phyloP scores from a whole-genome alignment of 2,797 vertebrate species.

The Sebastes iracundus region DNA sequence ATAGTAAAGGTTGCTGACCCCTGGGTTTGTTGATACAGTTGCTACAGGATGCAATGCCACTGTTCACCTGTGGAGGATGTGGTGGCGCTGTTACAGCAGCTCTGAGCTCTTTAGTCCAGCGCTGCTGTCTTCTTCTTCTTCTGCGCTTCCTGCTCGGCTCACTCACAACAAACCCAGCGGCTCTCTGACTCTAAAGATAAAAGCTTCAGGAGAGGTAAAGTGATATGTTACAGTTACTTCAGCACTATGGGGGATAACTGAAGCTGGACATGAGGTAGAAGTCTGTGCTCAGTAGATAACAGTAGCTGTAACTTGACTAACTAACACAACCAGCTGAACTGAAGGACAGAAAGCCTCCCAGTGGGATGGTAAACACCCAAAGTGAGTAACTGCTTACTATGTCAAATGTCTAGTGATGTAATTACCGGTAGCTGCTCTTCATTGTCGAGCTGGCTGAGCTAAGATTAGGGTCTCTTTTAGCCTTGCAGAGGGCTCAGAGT shows the following conservation, averaged over 20 bases:
- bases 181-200: not conserved
- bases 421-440: not conserved
- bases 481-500: not conserved
- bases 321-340: not conserved
- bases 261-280: not conserved
- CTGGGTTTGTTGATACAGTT: too few relatives aligned
- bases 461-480: not conserved
- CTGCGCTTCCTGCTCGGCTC: conserved; percentile 16
- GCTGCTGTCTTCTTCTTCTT: conserved; percentile 21
- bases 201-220: too few relatives aligned
- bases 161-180: conserved; percentile 35
- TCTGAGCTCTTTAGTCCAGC: not conserved
- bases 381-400: not conserved
- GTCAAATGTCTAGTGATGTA: not conserved
- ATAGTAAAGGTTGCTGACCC: too few relatives aligned
- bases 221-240: not conserved
- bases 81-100: conserved; percentile 59
- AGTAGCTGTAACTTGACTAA: not conserved
- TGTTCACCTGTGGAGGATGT: not conserved
- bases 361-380: not conserved
- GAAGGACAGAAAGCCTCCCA: not conserved
- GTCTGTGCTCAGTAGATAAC: not conserved
- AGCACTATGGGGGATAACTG: not conserved
- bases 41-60: conserved; percentile 6
- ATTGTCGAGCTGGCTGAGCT: not conserved